phyloP scores from a whole-genome alignment of 1,140 invertebrate genomes.

The Helicoverpa armigera region DNA sequence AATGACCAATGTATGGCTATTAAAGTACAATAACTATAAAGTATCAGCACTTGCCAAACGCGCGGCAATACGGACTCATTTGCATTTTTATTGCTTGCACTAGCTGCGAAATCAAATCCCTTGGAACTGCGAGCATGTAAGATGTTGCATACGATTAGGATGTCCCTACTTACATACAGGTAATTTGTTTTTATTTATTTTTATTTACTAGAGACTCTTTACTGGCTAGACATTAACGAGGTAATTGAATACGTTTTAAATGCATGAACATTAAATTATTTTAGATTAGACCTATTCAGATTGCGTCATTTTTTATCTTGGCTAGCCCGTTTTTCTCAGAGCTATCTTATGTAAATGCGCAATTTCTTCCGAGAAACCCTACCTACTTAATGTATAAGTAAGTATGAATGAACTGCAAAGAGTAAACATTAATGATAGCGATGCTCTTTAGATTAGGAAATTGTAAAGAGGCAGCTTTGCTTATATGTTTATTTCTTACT shows the following conservation, averaged over 20 bases:
- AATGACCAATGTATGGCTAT: constrained; percentile 28
- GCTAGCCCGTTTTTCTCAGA: too few relatives aligned
- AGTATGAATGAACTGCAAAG: background rate
- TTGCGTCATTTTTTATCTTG: too few relatives aligned
- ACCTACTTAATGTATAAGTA: background rate
- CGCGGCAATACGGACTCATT: background rate
- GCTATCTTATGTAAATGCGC: background rate
- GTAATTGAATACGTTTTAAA: background rate
- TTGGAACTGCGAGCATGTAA: background rate
- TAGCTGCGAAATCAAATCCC: constrained; percentile 3
- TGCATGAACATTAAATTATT: background rate
- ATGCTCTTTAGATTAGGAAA: background rate
- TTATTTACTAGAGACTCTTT: too few relatives aligned
- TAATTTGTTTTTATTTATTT: too few relatives aligned
- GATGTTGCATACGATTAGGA: constrained; percentile 13
- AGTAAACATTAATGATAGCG: background rate
- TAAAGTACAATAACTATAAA: constrained; percentile 4
- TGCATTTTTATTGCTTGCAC: constrained; percentile 2
- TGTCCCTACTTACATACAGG: too few relatives aligned
- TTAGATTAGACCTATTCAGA: too few relatives aligned
- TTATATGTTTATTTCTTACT: too few relatives aligned
- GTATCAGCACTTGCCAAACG: constrained; percentile 31
- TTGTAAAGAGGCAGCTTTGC: background rate
- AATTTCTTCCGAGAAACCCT: background rate
- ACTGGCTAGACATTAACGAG: too few relatives aligned